phyloP scores from a whole-genome alignment of 2,888 invertebrate genomes.

The Yponomeuta malinellus region DNA sequence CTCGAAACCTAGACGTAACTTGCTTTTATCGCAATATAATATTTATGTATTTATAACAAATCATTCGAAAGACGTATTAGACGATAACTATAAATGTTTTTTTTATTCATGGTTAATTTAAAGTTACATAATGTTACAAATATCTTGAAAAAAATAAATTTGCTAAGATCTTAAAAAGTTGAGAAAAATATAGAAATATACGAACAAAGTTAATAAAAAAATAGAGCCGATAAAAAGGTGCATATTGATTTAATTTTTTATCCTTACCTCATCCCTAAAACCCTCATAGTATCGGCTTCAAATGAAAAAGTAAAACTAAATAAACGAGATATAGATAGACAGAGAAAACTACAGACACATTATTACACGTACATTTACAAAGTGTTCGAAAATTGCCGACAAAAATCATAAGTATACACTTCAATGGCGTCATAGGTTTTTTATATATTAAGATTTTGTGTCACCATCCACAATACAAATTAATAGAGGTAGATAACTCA shows the following conservation, averaged over 20 bases:
- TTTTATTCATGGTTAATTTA: conserved; percentile 23
- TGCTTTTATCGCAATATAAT: conserved; percentile 22
- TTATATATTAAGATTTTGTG: too few relatives aligned
- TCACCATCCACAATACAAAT: too few relatives aligned
- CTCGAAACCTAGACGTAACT: conserved; percentile 21
- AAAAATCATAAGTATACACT: too few relatives aligned
- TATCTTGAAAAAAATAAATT: conserved; percentile 52
- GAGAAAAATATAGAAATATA: conserved; percentile 37
- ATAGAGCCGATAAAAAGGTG: conserved; percentile 56
- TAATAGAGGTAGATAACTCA: too few relatives aligned
- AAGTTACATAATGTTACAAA: conserved; percentile 22
- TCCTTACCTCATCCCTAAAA: conserved; percentile 29
- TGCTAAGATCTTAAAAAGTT: conserved; percentile 35
- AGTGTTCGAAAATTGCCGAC: too few relatives aligned
- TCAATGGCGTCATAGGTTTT: too few relatives aligned
- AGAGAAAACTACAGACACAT: too few relatives aligned
- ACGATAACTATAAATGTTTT: conserved; percentile 9
- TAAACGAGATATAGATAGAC: too few relatives aligned
- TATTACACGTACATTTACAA: too few relatives aligned
- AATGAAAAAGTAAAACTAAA: conserved; percentile 1
- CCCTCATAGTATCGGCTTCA: conserved; percentile 40
- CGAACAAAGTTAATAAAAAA: conserved; percentile 33
- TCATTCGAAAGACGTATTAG: not conserved
- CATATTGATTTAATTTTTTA: conserved; percentile 55
- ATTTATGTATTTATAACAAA: conserved; percentile 17